Evolutionary conservation across 2,888 invertebrate species (phyloP).

Genomic region (Apotomis capreana): DNA sequence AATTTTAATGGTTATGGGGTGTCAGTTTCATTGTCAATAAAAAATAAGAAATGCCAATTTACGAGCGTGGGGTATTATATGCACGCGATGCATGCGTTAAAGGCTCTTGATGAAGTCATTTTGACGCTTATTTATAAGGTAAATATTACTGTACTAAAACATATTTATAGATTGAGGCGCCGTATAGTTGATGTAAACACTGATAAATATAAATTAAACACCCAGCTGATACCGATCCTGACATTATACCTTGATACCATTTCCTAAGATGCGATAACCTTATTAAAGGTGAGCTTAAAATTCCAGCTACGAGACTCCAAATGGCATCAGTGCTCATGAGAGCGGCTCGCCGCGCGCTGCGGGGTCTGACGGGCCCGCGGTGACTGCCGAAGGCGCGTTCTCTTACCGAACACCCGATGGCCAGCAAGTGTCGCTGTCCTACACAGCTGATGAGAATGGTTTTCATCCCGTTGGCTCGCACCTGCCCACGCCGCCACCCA

Average conservation of each 20-base stretch:
- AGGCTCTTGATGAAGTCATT: too few species aligned
- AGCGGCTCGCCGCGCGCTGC: constrained; percentile 82
- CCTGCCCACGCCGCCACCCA: constrained; percentile 84
- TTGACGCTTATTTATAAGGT: too few species aligned
- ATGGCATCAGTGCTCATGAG: constrained; percentile 85
- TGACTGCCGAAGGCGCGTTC: constrained; percentile 86
- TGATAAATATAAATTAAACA: too few species aligned
- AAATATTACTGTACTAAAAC: too few species aligned
- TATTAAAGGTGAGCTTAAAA: constrained; percentile 17
- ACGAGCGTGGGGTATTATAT: too few species aligned
- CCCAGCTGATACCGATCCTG: constrained; percentile 9
- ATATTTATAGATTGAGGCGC: too few species aligned
- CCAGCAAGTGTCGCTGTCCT: constrained; percentile 84
- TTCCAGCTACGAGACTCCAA: constrained; percentile 84
- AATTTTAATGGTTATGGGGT: too few species aligned
- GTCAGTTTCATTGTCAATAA: too few species aligned
- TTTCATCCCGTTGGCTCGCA: constrained; percentile 86
- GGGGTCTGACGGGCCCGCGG: constrained; percentile 80
- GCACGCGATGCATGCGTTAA: too few species aligned
- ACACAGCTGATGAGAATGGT: constrained; percentile 88
- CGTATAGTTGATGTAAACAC: too few species aligned
- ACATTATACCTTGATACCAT: constrained; percentile 30
- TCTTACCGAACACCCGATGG: constrained; percentile 87
- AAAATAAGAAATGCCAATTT: too few species aligned
- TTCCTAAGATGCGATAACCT: constrained; percentile 25